Evolutionary conservation across 1,140 invertebrate species (phyloP).

Genomic region (Aphelenchoides fujianensis): DNA sequence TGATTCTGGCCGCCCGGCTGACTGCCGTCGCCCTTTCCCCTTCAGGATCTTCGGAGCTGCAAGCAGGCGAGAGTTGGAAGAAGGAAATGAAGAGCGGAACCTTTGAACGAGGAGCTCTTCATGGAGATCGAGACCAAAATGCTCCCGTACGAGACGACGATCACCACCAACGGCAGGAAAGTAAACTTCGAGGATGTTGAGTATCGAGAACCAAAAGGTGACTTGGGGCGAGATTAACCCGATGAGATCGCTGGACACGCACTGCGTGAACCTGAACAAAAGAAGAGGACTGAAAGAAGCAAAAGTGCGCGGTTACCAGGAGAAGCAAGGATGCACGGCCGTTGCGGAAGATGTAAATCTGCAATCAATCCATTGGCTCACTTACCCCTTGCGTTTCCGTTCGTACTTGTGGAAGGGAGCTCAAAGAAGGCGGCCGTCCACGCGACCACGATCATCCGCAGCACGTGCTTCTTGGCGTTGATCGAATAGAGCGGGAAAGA

Average conservation of each 20-base stretch:
- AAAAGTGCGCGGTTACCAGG: constrained; percentile 29
- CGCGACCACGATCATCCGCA: constrained; percentile 71
- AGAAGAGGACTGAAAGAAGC: neutral
- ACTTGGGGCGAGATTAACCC: constrained; percentile 45
- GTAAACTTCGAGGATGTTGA: constrained; percentile 47
- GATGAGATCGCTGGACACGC: constrained; percentile 62
- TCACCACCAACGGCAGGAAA: constrained; percentile 52
- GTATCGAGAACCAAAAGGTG: constrained; percentile 54
- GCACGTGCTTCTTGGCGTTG: constrained; percentile 52
- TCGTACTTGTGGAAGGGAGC: constrained; percentile 77
- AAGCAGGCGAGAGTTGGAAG: neutral
- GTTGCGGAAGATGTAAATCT: constrained; percentile 66
- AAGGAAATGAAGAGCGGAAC: neutral
- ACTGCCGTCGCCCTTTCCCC: constrained; percentile 11
- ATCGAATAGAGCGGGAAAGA: constrained; percentile 59
- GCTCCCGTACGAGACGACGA: constrained; percentile 55
- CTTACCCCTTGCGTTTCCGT: constrained; percentile 75
- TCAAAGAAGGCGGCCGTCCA: constrained; percentile 76
- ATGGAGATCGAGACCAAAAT: constrained; percentile 51
- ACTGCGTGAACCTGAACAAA: constrained; percentile 62
- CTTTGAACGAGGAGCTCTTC: constrained; percentile 31
- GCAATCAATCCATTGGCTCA: constrained; percentile 57
- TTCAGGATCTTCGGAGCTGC: constrained; percentile 25
- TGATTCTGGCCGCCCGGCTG: constrained; percentile 20
- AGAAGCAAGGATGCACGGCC: constrained; percentile 63